A percentile compares a stretch with the other conserved stretches of the same genome.
Evolutionary conservation across 2,113 vertebrate species (phyloP).

Genomic region (human): DNA sequence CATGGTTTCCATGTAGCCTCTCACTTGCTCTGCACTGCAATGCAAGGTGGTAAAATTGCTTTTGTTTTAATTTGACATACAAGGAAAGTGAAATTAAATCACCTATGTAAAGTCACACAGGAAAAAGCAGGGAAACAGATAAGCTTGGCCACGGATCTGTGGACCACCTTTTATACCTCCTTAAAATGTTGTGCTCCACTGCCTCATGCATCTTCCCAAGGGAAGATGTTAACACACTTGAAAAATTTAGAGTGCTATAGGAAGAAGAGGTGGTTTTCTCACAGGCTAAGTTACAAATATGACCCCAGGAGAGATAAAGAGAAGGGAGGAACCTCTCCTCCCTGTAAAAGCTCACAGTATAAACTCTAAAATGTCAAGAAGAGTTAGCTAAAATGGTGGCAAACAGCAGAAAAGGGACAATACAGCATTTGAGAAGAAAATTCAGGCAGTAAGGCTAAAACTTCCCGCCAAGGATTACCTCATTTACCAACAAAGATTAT

Average conservation of each 20-base stretch:
- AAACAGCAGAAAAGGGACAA: constrained; percentile 58
- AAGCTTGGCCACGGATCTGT: neutral
- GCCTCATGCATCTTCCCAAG: neutral
- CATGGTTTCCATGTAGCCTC: rapidly evolving
- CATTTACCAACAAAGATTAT: constrained; percentile 66
- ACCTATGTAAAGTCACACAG: rapidly evolving
- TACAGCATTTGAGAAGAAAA: constrained; percentile 63
- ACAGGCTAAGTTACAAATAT: constrained; percentile 52
- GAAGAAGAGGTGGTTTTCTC: constrained; percentile 49
- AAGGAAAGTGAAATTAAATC: neutral
- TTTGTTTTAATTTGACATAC: neutral
- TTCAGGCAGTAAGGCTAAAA: constrained; percentile 62
- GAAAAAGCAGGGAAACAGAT: rapidly evolving
- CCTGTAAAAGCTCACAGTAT: constrained; percentile 16
- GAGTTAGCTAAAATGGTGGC: constrained; percentile 50
- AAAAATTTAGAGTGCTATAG: constrained; percentile 43
- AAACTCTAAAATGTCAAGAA: constrained; percentile 47
- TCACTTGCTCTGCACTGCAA: neutral
- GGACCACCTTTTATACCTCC: no score
- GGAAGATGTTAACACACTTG: neutral
- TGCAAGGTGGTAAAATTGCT: rapidly evolving
- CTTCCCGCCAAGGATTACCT: constrained; percentile 60
- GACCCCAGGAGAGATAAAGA: constrained; percentile 39
- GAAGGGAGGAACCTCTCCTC: constrained; percentile 47
- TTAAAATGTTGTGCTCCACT: neutral